Base-by-base conservation (phyloP, 2,888 invertebrate genomes). In the Oasisia sp. region DNA sequence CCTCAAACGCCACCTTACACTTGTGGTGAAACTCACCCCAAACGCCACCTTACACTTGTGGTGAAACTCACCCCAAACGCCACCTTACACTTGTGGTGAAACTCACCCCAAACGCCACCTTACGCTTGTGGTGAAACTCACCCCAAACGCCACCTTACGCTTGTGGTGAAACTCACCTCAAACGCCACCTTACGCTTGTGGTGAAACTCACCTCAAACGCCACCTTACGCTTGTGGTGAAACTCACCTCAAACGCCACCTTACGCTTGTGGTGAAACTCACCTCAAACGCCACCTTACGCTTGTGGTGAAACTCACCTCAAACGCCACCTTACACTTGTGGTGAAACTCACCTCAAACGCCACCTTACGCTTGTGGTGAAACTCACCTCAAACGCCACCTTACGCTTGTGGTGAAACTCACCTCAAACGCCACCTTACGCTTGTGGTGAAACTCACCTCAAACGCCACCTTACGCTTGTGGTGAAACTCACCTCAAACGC, bases 21-120 rank as follows among this genome's bases (percentile, higher is more conserved):
- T 97, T 97, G 95, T 98, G 97, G 96, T 99, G 98, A 74, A 98
- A 97, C 96, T 98, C 98, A n/a, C n/a, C 97, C 99, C 98, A 97
- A 99, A 99, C 90, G 98, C 97, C 95, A 97, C 97, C 96, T 98
- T 99, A 56, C 98, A 97, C 95, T 97, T 97, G 95, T 98, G 97
- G 96, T 99, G 98, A 74, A 98, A 97, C 96, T 98, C 98, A n/a
- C n/a, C 97, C 99, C 98, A 97, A 99, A 99, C 90, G 98, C 97
- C 95, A 97, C 97, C 96, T 98, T 99, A 56, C 98, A 97, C 95
- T 97, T 97, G 95, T 98, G 97, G 96, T 99, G 98, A 74, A 98
- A 97, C 96, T 98, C 98, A n/a, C n/a, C 97, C 99, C 98, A 97
- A 99, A 99, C 90, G 98, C 97, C 95, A 97, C 97, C 96, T 98